Conservation (phyloP, 1,140 invertebrate genomes). For the Oreohelix idahoensis region DNA sequence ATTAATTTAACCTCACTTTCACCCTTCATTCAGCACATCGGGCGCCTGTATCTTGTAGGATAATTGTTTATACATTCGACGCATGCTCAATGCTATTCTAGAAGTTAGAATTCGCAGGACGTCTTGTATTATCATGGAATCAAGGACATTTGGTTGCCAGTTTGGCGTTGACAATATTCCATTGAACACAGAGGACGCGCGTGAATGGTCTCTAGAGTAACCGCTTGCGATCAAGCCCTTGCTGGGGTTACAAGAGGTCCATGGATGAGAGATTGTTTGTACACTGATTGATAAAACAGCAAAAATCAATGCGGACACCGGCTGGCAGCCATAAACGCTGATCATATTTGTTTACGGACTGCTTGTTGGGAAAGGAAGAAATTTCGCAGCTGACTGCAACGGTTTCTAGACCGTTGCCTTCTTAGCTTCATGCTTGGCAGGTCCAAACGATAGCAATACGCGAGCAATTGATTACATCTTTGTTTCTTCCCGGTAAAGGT, state of each 20-base stretch:
- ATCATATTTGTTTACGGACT: constrained; percentile 36
- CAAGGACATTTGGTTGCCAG: constrained; percentile 15
- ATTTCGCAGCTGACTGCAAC: constrained; percentile 35
- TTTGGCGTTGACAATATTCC: constrained; percentile 23
- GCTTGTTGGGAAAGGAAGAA: constrained; percentile 1
- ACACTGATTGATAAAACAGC: constrained; percentile 50
- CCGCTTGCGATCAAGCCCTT: neutral
- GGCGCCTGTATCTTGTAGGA: too few species aligned
- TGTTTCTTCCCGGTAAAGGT: constrained; percentile 39
- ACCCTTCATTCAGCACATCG: too few species aligned
- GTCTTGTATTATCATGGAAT: neutral
- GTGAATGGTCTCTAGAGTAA: neutral
- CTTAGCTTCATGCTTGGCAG: constrained; percentile 40
- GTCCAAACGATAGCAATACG: constrained; percentile 44
- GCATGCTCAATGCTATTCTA: too few species aligned
- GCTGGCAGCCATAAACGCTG: constrained; percentile 39
- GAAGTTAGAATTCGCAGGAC: neutral
- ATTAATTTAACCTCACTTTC: too few species aligned
- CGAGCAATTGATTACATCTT: constrained; percentile 52
- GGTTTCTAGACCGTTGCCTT: constrained; percentile 40
- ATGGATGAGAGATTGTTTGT: constrained; percentile 36
- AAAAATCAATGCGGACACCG: constrained; percentile 30
- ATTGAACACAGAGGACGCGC: neutral
- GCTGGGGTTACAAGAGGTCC: neutral
- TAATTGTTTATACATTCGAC: too few species aligned